Evolutionary conservation across 2,797 vertebrate genomes (phyloP).

Genomic region (Benthosema pterotum): DNA sequence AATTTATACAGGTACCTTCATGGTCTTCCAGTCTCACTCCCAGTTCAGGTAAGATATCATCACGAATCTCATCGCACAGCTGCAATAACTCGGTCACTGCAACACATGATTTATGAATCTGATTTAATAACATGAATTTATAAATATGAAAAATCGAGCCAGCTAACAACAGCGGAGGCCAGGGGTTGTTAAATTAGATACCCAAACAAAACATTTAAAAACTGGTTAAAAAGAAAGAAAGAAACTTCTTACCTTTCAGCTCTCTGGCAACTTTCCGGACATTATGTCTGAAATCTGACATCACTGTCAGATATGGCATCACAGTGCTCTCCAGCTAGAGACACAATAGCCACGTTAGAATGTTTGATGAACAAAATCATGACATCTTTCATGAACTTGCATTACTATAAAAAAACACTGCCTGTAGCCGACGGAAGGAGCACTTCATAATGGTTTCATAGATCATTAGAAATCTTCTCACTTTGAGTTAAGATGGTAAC

Average conservation of each 20-base stretch:
- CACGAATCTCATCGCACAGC: constrained; percentile 88
- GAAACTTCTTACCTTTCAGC: constrained; percentile 82
- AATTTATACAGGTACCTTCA: constrained; percentile 83
- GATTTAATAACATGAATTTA: neutral
- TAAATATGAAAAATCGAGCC: neutral
- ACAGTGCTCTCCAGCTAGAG: constrained; percentile 89
- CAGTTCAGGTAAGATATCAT: constrained; percentile 90
- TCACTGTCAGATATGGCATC: constrained; percentile 91
- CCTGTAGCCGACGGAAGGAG: too few species aligned
- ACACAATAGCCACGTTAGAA: constrained; percentile 2
- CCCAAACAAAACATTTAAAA: too few species aligned
- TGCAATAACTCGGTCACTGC: constrained; percentile 88
- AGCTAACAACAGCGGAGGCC: too few species aligned
- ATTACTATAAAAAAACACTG: too few species aligned
- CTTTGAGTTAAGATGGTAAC: too few species aligned
- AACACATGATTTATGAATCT: neutral
- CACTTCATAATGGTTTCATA: too few species aligned
- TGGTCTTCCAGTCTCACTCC: constrained; percentile 96
- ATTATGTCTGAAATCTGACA: constrained; percentile 91
- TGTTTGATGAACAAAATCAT: neutral
- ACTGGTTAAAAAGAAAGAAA: neutral
- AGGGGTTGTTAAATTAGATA: too few species aligned
- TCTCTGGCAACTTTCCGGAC: constrained; percentile 91
- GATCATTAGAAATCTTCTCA: too few species aligned
- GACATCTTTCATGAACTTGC: too few species aligned